phyloP scores from a whole-genome alignment of 2,797 vertebrate species.

The Siniperca obscura region DNA sequence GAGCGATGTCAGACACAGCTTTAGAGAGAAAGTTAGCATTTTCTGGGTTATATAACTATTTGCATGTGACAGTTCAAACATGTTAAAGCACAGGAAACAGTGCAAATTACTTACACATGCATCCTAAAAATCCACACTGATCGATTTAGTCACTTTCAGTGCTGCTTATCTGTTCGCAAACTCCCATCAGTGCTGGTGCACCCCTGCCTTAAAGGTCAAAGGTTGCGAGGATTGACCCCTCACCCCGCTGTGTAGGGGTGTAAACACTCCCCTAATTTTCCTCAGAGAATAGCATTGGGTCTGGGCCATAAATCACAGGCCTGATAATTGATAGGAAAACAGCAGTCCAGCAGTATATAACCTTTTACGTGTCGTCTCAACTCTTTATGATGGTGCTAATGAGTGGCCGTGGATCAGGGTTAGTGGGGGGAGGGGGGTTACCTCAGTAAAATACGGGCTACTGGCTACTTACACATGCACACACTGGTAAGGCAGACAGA shows the following conservation, averaged over 20 bases:
- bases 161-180: conserved; percentile 43
- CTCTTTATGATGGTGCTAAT: conserved; percentile 99
- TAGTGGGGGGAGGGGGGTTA: conserved; percentile 49
- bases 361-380: conserved; percentile 99
- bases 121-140: conserved; percentile 45
- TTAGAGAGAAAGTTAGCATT: background rate
- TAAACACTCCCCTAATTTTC: conserved; percentile 80
- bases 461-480: conserved; percentile 40
- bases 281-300: conserved; percentile 92
- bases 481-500: conserved; percentile 27
- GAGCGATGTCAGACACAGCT: background rate
- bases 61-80: conserved; percentile 31
- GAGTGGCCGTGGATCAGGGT: conserved; percentile 94
- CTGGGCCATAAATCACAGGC: conserved; percentile 95
- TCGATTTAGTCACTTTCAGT: conserved; percentile 57
- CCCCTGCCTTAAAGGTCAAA: conserved; percentile 73
- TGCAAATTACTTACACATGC: conserved; percentile 55
- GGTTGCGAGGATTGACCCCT: conserved; percentile 76
- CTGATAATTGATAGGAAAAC: conserved; percentile 99
- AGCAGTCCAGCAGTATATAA: conserved; percentile 99
- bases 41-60: background rate
- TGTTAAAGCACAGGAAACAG: conserved; percentile 15
- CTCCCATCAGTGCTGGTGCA: conserved; percentile 39
- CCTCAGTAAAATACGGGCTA: conserved; percentile 62
- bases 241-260: conserved; percentile 69